Evolutionary conservation across 2,113 vertebrate genomes (phyloP).

Genomic region (Anoura caudifer): DNA sequence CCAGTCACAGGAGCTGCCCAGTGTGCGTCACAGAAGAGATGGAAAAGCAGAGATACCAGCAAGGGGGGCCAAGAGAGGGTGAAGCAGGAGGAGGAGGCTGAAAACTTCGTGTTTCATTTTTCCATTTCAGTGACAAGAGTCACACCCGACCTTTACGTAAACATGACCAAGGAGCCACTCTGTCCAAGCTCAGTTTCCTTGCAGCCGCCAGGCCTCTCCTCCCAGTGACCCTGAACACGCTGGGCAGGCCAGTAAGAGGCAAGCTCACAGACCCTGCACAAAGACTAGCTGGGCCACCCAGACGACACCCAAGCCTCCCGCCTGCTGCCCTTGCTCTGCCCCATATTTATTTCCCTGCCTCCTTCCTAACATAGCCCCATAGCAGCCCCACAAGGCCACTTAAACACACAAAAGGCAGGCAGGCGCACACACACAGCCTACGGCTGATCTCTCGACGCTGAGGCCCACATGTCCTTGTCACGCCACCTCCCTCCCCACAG

Average conservation of each 20-base stretch:
- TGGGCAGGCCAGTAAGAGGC: not conserved
- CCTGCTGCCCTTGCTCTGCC: conserved; percentile 4
- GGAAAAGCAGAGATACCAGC: conserved; percentile 32
- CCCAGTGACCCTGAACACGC: conserved; percentile 51
- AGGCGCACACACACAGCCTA: conserved; percentile 24
- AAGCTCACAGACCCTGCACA: conserved; percentile 8
- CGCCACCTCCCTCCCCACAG: conserved; percentile 61
- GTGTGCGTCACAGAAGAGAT: conserved; percentile 46
- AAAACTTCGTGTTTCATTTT: conserved; percentile 61
- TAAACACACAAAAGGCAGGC: not conserved
- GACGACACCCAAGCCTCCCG: not conserved
- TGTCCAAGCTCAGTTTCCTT: conserved; percentile 61
- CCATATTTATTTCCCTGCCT: conserved; percentile 26
- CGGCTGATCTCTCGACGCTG: not conserved
- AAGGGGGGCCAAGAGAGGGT: not conserved
- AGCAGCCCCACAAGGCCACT: not conserved
- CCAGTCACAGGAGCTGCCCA: conserved; percentile 28
- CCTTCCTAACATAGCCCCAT: not conserved
- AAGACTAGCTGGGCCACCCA: not conserved
- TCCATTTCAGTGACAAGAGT: conserved; percentile 70
- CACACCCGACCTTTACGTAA: conserved; percentile 71
- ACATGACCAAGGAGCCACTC: conserved; percentile 62
- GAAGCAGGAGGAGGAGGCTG: conserved; percentile 28
- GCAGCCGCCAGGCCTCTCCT: conserved; percentile 55
- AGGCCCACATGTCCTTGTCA: conserved; percentile 72